Conservation (phyloP, 1,140 invertebrate genomes). For the Cherax destructor region DNA sequence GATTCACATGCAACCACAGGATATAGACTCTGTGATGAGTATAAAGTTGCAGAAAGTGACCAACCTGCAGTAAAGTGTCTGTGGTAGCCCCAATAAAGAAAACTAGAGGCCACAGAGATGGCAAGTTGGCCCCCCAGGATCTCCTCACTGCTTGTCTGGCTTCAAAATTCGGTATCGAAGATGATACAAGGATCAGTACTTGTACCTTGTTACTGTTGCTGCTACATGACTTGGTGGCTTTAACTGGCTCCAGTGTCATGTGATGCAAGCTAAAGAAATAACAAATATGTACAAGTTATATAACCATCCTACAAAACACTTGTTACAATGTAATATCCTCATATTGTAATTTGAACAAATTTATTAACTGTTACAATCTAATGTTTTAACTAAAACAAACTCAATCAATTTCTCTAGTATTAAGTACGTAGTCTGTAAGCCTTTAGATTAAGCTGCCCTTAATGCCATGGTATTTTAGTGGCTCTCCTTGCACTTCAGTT, state of each 20-base stretch:
- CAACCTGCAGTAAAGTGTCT: slow-evolving; percentile 22
- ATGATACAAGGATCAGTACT: slow-evolving; percentile 35
- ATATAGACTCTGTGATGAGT: too few species aligned
- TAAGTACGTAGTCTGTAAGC: too few species aligned
- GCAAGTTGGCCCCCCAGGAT: slow-evolving; percentile 31
- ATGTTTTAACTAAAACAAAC: too few species aligned
- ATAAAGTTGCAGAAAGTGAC: not conserved
- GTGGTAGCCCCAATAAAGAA: slow-evolving; percentile 43
- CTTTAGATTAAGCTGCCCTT: too few species aligned
- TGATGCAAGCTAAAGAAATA: slow-evolving; percentile 3
- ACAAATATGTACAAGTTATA: not conserved
- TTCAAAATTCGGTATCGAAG: not conserved
- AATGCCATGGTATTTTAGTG: too few species aligned
- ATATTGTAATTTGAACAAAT: too few species aligned
- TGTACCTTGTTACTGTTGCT: not conserved
- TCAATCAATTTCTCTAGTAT: too few species aligned
- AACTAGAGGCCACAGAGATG: slow-evolving; percentile 14
- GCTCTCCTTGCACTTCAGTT: too few species aligned
- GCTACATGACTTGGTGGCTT: not conserved
- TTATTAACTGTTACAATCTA: too few species aligned
- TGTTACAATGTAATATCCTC: too few species aligned
- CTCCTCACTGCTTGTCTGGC: slow-evolving; percentile 34
- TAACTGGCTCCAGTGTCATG: not conserved
- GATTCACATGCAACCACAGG: too few species aligned
- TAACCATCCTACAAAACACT: too few species aligned